Evolutionary conservation across 2,888 invertebrate species (phyloP).

Genomic region (Allacma fusca): DNA sequence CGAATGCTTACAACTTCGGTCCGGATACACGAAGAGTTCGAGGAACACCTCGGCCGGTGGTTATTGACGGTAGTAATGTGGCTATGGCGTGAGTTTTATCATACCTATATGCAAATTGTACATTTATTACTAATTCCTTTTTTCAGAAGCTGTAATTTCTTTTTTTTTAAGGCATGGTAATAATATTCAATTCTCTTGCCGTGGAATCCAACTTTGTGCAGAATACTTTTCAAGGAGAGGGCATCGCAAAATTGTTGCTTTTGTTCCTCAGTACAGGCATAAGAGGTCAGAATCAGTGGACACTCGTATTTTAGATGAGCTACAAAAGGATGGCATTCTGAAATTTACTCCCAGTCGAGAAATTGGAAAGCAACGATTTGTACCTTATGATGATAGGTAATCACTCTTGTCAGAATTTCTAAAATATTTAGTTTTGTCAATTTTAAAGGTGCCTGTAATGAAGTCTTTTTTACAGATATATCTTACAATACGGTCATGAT

Average conservation of each 20-base stretch:
- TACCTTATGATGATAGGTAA: constrained; percentile 34
- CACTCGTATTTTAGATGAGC: constrained; percentile 18
- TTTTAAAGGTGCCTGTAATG: not conserved
- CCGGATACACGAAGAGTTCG: not conserved
- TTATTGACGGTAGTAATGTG: constrained; percentile 32
- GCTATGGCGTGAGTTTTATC: constrained; percentile 25
- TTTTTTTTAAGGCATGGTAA: constrained; percentile 17
- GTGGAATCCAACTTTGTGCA: constrained; percentile 18
- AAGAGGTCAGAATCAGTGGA: constrained; percentile 5
- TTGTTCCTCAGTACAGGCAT: constrained; percentile 23
- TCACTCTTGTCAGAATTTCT: not conserved
- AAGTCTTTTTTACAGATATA: constrained; percentile 16
- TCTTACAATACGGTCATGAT: not conserved
- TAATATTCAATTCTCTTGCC: constrained; percentile 22
- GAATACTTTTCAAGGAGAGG: constrained; percentile 27
- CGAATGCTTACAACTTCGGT: not conserved
- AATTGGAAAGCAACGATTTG: constrained; percentile 16
- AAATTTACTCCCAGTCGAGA: constrained; percentile 34
- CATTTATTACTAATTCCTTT: too few relatives aligned
- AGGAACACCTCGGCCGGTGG: constrained; percentile 16
- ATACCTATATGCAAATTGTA: not conserved
- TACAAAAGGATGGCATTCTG: not conserved
- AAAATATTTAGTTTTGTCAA: not conserved
- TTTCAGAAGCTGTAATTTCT: too few relatives aligned
- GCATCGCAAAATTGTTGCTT: not conserved